Evolutionary conservation across 2,113 vertebrate species (phyloP).

Genomic region (Sterrhoptilus dennistouni): DNA sequence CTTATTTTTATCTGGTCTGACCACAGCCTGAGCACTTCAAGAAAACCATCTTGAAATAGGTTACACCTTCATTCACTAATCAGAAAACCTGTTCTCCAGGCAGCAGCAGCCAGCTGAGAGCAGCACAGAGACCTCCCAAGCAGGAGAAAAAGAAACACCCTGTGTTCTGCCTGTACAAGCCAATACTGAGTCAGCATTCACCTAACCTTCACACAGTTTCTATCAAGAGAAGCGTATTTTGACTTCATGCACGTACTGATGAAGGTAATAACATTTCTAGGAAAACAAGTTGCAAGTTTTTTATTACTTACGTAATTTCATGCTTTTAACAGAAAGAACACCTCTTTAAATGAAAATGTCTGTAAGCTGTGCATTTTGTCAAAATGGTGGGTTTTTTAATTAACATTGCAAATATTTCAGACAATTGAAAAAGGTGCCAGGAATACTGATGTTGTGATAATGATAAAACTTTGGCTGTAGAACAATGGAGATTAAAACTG

Average conservation of each 20-base stretch:
- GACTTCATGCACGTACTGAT: not conserved
- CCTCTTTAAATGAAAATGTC: not conserved
- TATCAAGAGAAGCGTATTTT: not conserved
- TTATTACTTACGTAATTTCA: not conserved
- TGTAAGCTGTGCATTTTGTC: not conserved
- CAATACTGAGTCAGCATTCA: conserved; percentile 6
- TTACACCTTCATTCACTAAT: not conserved
- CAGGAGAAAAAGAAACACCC: not conserved
- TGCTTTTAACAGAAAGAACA: not conserved
- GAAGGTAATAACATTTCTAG: not conserved
- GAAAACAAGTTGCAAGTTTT: not conserved
- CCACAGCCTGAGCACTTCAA: not conserved
- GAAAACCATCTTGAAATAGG: not conserved
- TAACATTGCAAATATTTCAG: not conserved
- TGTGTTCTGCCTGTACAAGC: not conserved
- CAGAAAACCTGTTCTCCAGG: conserved; percentile 1
- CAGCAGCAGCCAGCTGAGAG: not conserved
- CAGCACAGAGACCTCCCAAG: not conserved
- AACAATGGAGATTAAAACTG: not conserved
- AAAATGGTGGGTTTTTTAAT: not conserved
- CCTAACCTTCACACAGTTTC: conserved; percentile 44
- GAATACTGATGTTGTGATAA: not conserved
- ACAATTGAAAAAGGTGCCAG: not conserved
- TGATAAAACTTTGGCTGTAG: not conserved
- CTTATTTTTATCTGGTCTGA: not conserved